A percentile compares a stretch with the other conserved stretches of the same genome.
These are phyloP conservation scores for Stenurella melanura DNA, from an alignment of 2,888 invertebrate species.

Conservation along the genomic window DNA sequence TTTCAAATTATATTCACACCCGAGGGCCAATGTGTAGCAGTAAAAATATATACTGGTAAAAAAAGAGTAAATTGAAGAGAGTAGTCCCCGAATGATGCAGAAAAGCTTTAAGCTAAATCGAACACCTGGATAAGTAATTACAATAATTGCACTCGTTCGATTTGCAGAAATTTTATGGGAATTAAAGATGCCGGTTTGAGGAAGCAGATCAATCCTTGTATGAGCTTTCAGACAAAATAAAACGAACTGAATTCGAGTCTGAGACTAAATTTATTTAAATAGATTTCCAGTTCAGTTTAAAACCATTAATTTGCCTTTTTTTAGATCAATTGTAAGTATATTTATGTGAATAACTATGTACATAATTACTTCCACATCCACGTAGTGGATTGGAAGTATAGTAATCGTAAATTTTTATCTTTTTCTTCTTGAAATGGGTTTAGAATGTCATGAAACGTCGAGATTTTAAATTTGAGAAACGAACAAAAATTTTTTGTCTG, in stretches of 20 bases:
- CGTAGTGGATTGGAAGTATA: no score
- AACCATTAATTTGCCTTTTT: no score
- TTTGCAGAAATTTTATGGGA: constrained; percentile 8
- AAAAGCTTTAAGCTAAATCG: constrained; percentile 14
- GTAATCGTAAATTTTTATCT: no score
- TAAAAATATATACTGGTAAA: background rate
- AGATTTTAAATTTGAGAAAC: no score
- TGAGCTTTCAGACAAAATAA: background rate
- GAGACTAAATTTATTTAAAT: no score
- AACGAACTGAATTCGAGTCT: background rate
- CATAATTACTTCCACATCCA: no score
- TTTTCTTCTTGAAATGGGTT: no score
- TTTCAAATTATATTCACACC: background rate
- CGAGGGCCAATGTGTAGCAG: background rate
- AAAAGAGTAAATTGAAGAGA: background rate
- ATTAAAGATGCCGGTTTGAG: background rate
- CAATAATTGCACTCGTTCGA: constrained; percentile 38
- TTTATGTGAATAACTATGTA: no score
- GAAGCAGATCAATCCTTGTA: background rate
- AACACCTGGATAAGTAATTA: constrained; percentile 48
- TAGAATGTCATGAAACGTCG: no score
- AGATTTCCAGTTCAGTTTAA: no score
- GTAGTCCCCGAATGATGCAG: background rate
- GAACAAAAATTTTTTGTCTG: no score
- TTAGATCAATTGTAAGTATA: no score